Percentiles rank a stretch among this genome's conserved stretches.
phyloP scores from a whole-genome alignment of 2,797 vertebrate species.

The Strix occidentalis region DNA sequence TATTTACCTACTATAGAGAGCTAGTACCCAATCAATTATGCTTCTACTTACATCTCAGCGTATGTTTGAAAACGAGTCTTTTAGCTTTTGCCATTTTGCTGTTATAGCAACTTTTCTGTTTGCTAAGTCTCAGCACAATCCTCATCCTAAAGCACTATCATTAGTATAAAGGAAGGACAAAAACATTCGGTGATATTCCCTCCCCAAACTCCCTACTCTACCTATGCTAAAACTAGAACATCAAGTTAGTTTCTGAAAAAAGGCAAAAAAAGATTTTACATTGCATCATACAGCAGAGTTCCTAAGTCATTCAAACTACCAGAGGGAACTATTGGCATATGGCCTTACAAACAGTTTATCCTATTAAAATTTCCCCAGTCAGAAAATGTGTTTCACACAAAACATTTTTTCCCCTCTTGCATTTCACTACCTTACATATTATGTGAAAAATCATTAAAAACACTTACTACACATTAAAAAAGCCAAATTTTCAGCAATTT shows the following conservation, averaged over 20 bases:
- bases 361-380: conserved; percentile 87
- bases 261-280: conserved; percentile 83
- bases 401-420: conserved; percentile 83
- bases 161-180: conserved; percentile 86
- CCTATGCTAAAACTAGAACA: conserved; percentile 87
- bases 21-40: conserved; percentile 83
- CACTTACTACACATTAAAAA: conserved; percentile 87
- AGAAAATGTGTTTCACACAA: conserved; percentile 88
- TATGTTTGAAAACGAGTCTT: conserved; percentile 78
- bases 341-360: conserved; percentile 90
- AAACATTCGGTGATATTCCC: conserved; percentile 83
- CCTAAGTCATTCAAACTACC: conserved; percentile 88
- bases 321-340: conserved; percentile 81
- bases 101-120: conserved; percentile 80
- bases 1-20: conserved; percentile 86
- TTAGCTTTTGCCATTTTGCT: conserved; percentile 81
- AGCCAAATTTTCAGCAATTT: conserved; percentile 87
- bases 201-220: conserved; percentile 74
- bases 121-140: conserved; percentile 84
- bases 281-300: conserved; percentile 88
- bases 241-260: conserved; percentile 83
- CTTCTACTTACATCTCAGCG: conserved; percentile 80
- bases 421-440: conserved; percentile 84
- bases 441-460: conserved; percentile 88
- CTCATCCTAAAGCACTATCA: conserved; percentile 85